Percentiles rank a stretch among this genome's conserved stretches.
Conservation (phyloP, 1,140 invertebrate species). For the Babylonia areolata region DNA sequence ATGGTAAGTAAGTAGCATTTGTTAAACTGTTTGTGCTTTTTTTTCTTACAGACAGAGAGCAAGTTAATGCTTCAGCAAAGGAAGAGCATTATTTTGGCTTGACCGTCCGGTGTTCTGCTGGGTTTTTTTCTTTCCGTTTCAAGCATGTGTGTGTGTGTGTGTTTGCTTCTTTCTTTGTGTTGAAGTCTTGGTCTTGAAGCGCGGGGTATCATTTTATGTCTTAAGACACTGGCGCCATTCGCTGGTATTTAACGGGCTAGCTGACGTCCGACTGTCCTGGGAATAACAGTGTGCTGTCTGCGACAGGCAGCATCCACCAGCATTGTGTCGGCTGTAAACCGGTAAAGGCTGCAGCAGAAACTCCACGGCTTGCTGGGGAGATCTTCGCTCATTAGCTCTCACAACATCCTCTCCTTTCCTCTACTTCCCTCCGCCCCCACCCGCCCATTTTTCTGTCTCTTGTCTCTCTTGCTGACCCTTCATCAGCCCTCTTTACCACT, state of each 20-base stretch:
- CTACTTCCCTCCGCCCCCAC: not conserved
- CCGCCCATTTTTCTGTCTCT: not conserved
- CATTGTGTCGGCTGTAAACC: not conserved
- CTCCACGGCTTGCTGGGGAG: not conserved
- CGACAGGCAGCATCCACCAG: not conserved
- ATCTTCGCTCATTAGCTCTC: not conserved
- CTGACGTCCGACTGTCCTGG: not conserved
- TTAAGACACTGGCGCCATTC: not conserved
- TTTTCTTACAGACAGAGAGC: not conserved
- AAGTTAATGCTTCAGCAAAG: not conserved
- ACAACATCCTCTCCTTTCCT: not conserved
- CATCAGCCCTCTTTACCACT: too few relatives aligned
- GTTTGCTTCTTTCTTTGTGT: not conserved
- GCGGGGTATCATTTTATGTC: not conserved
- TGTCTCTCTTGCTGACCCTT: not conserved
- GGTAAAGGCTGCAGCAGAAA: not conserved
- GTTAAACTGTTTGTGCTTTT: too few relatives aligned
- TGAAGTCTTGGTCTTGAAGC: not conserved
- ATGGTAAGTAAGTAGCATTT: too few relatives aligned
- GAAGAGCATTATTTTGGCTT: not conserved
- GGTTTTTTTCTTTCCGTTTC: not conserved
- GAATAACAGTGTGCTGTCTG: not conserved
- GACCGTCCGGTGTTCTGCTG: not conserved
- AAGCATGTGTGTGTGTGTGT: not conserved
- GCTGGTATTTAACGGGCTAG: constrained; percentile 4